Evolutionary conservation across 2,888 invertebrate genomes (phyloP), one percentile per base, ranked within the genome.

Genomic region (Ethmia dodecea): DNA sequence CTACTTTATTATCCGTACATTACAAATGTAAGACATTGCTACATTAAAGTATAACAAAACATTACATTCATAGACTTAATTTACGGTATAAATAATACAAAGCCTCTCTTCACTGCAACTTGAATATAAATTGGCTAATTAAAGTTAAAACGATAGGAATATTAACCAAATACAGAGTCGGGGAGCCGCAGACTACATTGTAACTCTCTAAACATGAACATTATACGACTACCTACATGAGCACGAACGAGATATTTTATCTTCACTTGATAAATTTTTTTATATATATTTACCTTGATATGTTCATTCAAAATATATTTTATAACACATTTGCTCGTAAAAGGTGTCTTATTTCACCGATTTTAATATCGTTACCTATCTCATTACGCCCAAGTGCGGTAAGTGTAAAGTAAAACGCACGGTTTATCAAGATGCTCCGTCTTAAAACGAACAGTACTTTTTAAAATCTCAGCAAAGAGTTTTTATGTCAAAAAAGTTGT

Each of bases 71-170:
- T 52, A 55, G 59, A 54, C 63, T 69, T 69, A 69, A 68, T 73
- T 65, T 61, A 47, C 46, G 55, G 54, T 55, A 72, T 79, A 76
- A 79, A 79, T 79, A 76, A 74, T 77, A 75, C 60, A 78, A 66
- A 64, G 50, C 63, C 70, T 62, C 70, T 71, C 70, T 72, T 76
- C 72, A 67, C 57, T 74, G 75, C 71, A 74, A 77, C 70, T 78
- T 72, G 79, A 80, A 78, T 80, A 75, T 75, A 79, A 80, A 80
- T 77, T 66, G 73, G 60, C 61, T 72, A 73, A 80, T 80, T 80
- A 80, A 79, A 71, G 59, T 73, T 74, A 74, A 79, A 35, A 70
- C 72, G 66, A 55, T 62, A 58, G 56, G 58, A 62, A 73, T 71
- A 72, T 67, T 57, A 68, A 70, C 67, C 60, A 28, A 70, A 68